phyloP scores from a whole-genome alignment of 2,113 vertebrate genomes.

The Jaculus jaculus region DNA sequence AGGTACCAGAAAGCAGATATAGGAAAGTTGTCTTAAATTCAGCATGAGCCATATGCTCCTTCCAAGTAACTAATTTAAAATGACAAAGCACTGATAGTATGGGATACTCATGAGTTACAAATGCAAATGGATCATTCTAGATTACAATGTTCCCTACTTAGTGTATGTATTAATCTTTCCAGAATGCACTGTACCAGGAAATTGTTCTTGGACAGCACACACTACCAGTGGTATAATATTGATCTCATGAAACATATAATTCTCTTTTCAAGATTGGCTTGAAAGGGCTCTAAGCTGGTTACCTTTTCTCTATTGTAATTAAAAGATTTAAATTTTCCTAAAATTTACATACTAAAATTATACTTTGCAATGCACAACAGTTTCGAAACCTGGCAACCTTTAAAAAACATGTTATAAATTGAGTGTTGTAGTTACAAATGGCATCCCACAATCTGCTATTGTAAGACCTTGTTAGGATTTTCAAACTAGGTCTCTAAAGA shows the following conservation, averaged over 20 bases:
- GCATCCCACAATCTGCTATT: slow-evolving; percentile 51
- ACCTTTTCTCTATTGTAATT: slow-evolving; percentile 65
- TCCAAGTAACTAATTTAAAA: slow-evolving; percentile 67
- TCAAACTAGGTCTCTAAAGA: slow-evolving; percentile 65
- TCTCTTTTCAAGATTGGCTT: slow-evolving; percentile 70
- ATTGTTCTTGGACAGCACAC: slow-evolving; percentile 71
- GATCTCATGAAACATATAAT: slow-evolving; percentile 53
- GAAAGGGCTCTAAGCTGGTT: slow-evolving; percentile 73
- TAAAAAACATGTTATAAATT: slow-evolving; percentile 73
- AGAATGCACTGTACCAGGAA: slow-evolving; percentile 69
- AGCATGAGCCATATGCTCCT: slow-evolving; percentile 71
- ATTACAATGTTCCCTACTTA: slow-evolving; percentile 77
- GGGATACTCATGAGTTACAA: slow-evolving; percentile 34
- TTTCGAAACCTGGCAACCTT: slow-evolving; percentile 67
- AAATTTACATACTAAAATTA: slow-evolving; percentile 65
- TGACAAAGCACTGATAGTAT: slow-evolving; percentile 56
- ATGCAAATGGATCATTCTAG: slow-evolving; percentile 68
- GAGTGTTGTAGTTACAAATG: slow-evolving; percentile 70
- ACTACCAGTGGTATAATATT: slow-evolving; percentile 70
- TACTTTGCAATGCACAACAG: slow-evolving; percentile 36
- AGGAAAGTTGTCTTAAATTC: slow-evolving; percentile 38
- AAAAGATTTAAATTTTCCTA: slow-evolving; percentile 23
- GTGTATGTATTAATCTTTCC: slow-evolving; percentile 72
- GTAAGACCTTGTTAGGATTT: slow-evolving; percentile 54
- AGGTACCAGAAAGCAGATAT: not conserved